These are phyloP conservation scores for Mobula hypostoma DNA, from an alignment of 2,113 vertebrate species.

Conservation along the genomic window DNA sequence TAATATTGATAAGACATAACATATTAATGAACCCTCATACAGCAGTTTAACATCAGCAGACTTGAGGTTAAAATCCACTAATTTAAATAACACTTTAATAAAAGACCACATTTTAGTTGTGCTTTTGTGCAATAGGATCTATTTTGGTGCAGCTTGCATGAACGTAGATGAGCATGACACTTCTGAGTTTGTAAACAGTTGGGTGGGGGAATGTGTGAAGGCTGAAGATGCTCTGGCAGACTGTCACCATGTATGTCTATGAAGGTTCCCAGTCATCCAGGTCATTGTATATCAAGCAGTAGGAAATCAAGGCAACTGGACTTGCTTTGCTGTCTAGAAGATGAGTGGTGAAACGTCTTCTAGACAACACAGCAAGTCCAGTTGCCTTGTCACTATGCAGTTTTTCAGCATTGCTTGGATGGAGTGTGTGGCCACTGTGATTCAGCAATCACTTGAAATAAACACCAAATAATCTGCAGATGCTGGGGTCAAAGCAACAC, in stretches of 20 bases:
- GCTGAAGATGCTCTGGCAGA: not conserved
- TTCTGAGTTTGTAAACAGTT: not conserved
- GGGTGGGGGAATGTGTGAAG: not conserved
- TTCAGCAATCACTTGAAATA: not conserved
- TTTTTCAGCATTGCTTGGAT: not conserved
- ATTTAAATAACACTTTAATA: not conserved
- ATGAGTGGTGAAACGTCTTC: no score
- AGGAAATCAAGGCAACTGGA: no score
- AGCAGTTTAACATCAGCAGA: not conserved
- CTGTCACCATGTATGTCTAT: no score
- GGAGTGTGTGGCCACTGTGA: not conserved
- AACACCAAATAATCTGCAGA: no score
- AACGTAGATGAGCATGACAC: not conserved
- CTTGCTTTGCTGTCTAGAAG: no score
- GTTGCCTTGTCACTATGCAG: no score
- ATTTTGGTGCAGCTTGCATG: not conserved
- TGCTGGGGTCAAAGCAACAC: no score
- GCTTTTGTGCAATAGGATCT: not conserved
- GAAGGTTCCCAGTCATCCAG: no score
- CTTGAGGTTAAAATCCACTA: not conserved
- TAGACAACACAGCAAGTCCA: no score
- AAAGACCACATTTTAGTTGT: not conserved
- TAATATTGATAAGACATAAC: not conserved
- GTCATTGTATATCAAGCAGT: no score
- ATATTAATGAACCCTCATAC: not conserved